Conservation (phyloP, 2,113 vertebrate genomes). For the Phocoena phocoena region DNA sequence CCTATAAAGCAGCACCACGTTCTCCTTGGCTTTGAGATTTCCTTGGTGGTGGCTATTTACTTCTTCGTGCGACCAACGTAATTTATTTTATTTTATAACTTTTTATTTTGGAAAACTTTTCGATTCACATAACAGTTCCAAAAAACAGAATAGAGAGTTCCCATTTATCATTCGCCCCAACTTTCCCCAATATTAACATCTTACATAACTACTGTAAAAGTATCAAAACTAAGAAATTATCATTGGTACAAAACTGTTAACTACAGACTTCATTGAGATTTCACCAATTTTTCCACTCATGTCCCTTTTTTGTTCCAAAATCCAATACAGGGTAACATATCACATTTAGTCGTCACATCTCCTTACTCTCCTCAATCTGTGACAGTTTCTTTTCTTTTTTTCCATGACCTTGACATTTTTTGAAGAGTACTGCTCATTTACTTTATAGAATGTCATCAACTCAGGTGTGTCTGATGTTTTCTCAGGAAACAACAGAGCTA, state of each 20-base stretch:
- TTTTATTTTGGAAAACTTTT: background rate
- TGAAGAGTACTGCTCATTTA: background rate
- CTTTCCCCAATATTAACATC: background rate
- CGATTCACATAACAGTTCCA: background rate
- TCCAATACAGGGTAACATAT: background rate
- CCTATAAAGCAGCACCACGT: background rate
- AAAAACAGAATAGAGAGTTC: background rate
- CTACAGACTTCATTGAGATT: background rate
- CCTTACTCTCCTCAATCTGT: background rate
- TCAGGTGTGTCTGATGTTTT: background rate
- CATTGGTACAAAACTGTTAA: background rate
- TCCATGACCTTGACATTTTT: background rate
- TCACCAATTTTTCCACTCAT: background rate
- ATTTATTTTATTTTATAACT: background rate
- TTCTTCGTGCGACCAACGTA: background rate
- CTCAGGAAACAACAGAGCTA: background rate
- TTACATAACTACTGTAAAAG: background rate
- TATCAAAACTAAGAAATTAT: background rate
- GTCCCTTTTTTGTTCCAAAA: background rate
- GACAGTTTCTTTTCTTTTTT: background rate
- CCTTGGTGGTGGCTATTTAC: background rate
- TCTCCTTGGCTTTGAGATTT: background rate
- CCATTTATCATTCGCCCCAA: background rate
- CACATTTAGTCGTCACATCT: background rate
- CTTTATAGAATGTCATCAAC: background rate